A percentile compares a stretch with the other conserved stretches of the same genome.
phyloP scores from a whole-genome alignment of 2,888 invertebrate species.

The Euzophera pinguis region DNA sequence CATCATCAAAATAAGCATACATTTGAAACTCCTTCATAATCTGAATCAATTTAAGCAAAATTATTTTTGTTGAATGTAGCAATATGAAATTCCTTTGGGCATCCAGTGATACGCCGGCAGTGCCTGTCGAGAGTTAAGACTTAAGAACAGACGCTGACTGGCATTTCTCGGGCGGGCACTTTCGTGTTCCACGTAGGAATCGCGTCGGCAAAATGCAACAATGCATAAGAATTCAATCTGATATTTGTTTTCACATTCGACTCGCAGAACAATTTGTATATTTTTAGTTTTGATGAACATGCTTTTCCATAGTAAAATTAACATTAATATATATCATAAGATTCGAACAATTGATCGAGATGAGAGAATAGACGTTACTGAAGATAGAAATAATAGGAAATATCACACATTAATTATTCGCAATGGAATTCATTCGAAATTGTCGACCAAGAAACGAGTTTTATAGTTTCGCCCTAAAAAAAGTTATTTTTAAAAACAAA shows the following conservation, averaged over 20 bases:
- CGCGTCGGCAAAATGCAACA: slow-evolving; percentile 73
- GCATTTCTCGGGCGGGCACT: slow-evolving; percentile 65
- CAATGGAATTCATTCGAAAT: too few relatives aligned
- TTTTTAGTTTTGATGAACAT: slow-evolving; percentile 13
- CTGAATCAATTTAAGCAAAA: neutral
- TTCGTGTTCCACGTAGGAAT: slow-evolving; percentile 60
- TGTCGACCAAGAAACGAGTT: too few relatives aligned
- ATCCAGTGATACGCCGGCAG: neutral
- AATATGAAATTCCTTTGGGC: slow-evolving; percentile 5
- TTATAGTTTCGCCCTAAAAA: too few relatives aligned
- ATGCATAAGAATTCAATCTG: slow-evolving; percentile 74
- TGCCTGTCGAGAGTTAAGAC: slow-evolving; percentile 45
- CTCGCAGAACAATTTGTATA: neutral
- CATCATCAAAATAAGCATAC: too few relatives aligned
- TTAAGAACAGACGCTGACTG: slow-evolving; percentile 71
- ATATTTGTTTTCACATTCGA: slow-evolving; percentile 46
- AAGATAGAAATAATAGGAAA: too few relatives aligned
- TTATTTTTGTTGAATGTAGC: neutral
- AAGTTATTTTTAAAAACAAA: too few relatives aligned
- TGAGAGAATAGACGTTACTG: too few relatives aligned
- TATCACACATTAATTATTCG: too few relatives aligned
- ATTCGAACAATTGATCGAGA: neutral
- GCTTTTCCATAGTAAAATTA: neutral
- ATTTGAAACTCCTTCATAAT: neutral
- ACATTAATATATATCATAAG: neutral